Conservation (phyloP, 1,140 invertebrate species). For the Pogonus chalceus region DNA sequence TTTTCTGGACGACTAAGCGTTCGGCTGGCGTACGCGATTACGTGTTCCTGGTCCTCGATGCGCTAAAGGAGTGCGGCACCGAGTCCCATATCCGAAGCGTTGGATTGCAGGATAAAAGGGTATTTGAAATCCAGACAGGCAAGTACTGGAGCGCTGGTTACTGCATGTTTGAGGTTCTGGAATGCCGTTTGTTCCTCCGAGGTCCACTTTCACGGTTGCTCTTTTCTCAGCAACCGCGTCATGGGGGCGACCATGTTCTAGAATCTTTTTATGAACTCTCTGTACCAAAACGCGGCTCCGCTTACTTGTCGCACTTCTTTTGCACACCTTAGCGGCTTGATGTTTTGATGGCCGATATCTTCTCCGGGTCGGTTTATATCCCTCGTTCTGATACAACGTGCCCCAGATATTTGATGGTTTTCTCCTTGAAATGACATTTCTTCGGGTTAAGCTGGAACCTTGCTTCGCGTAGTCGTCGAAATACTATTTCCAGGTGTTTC, state of each 20-base stretch:
- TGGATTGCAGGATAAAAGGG: background rate
- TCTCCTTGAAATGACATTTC: too few species aligned
- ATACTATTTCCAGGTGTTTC: too few species aligned
- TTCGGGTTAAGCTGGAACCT: too few species aligned
- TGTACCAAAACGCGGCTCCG: background rate
- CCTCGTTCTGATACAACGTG: too few species aligned
- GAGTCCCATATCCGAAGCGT: conserved; percentile 1
- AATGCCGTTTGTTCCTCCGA: background rate
- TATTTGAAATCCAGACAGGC: background rate
- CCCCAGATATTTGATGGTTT: too few species aligned
- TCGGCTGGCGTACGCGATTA: conserved; percentile 16
- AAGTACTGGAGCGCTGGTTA: background rate
- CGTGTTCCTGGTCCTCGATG: background rate
- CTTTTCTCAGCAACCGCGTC: background rate
- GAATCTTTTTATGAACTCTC: background rate
- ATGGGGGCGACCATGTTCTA: background rate
- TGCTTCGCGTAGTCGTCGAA: too few species aligned
- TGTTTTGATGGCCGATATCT: too few species aligned
- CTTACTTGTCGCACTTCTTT: background rate
- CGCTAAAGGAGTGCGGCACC: background rate
- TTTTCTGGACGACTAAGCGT: too few species aligned
- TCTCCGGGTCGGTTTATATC: too few species aligned
- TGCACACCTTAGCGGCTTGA: background rate
- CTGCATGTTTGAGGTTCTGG: background rate
- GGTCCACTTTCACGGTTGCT: background rate